phyloP scores from a whole-genome alignment of 2,888 invertebrate species.

The Brachypalpus laphriformis region DNA sequence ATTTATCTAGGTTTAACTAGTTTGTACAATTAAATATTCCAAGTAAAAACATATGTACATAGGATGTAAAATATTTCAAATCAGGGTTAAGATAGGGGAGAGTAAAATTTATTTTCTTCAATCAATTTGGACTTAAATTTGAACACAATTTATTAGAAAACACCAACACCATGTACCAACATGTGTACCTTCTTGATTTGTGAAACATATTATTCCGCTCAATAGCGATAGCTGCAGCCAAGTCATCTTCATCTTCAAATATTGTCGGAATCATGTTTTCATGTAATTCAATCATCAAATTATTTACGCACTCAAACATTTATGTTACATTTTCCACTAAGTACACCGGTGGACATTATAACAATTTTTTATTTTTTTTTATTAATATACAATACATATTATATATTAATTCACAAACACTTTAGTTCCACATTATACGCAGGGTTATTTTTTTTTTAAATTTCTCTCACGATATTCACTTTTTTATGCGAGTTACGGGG shows the following conservation, averaged over 20 bases:
- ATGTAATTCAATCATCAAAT: conserved; percentile 39
- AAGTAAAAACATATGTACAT: not conserved
- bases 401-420: conserved; percentile 23
- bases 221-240: conserved; percentile 80
- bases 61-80: not conserved
- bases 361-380: conserved; percentile 2
- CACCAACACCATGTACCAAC: not conserved
- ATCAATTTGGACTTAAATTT: no score
- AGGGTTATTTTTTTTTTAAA: conserved; percentile 14
- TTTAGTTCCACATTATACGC: conserved; percentile 16
- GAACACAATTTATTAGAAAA: not conserved
- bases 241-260: conserved; percentile 81
- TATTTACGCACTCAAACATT: conserved; percentile 42
- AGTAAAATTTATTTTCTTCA: no score
- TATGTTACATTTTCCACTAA: conserved; percentile 30
- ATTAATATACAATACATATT: conserved; percentile 17
- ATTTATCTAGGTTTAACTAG: not conserved
- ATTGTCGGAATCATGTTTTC: conserved; percentile 80
- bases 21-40: not conserved
- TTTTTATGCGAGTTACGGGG: not conserved
- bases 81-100: not conserved
- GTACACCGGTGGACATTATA: not conserved
- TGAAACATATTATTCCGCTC: conserved; percentile 82
- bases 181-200: conserved; percentile 80
- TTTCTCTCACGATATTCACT: conserved; percentile 26